phyloP scores from a whole-genome alignment of 2,888 invertebrate species.

The Carcina quercana region DNA sequence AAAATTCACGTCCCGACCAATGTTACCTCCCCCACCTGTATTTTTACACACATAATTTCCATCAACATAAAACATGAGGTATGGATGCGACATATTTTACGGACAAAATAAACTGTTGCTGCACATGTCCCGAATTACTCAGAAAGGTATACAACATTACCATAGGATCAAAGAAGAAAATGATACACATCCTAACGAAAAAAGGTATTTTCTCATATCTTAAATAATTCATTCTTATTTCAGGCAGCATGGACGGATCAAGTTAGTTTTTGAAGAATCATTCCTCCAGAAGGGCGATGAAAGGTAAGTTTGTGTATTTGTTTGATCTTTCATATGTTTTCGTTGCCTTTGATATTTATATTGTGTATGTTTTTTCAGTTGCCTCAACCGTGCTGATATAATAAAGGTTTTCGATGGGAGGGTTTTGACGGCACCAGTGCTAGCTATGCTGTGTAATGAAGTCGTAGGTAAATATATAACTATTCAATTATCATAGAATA shows the following conservation, averaged over 20 bases:
- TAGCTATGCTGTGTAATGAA: constrained; percentile 88
- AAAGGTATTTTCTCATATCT: not conserved
- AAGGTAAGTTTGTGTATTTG: constrained; percentile 70
- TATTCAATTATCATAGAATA: no score
- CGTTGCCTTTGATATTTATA: not conserved
- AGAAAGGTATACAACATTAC: no score
- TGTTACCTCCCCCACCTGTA: no score
- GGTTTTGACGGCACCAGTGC: constrained; percentile 80
- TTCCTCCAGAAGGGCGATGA: constrained; percentile 84
- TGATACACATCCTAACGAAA: not conserved
- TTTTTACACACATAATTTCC: no score
- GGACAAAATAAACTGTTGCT: no score
- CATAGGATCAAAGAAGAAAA: not conserved
- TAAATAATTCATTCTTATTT: no score
- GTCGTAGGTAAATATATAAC: constrained; percentile 75
- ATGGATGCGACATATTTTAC: no score
- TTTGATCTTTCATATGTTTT: not conserved
- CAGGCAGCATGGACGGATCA: constrained; percentile 84
- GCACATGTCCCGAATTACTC: no score
- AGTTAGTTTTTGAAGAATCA: constrained; percentile 87
- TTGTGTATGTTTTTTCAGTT: constrained; percentile 74
- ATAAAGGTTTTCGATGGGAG: constrained; percentile 90
- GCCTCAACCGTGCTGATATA: constrained; percentile 87
- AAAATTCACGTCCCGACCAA: no score
- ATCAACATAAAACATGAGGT: no score